Evolutionary conservation across 2,888 invertebrate species (phyloP), one percentile per base, ranked within the genome.

Genomic region (Leptopilina syphax): DNA sequence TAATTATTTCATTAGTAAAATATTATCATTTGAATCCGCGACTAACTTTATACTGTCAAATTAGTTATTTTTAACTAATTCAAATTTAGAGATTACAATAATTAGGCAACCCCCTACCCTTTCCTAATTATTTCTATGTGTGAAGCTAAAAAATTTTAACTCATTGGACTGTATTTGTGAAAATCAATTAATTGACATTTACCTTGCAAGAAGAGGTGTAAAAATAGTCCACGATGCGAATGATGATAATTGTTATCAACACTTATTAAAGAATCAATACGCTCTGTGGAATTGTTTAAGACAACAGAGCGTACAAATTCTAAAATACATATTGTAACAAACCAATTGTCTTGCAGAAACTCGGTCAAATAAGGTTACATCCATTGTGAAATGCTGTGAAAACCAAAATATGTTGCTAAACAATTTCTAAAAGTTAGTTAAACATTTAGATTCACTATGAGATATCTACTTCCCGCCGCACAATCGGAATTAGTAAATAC

Each of bases 301-400:
- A 93, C 93, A 92, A 92, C 93, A 93, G 93, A 92, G 93, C 93
- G 93, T 93, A 93, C 92, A 92, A 92, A 93, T 93, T 93, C 93
- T 93, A 93, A 93, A 93, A 92, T 92, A 89, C 92, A 92, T 92
- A 90, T 90, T 89, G 84, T 86, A 89, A 89, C 89, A 88, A 47
- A 50, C 9, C 77, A 18, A 47, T 68, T n/a, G 50, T 79, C 34
- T 27, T 50, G 47, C 27, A 65, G 67, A 41, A 24, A 34, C 9
- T 73, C 27, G 3, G 1, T 8, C 41, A 41, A n/a, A 68, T 7
- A 2, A 24, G 9, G 50, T 7, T 9, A 18, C 13, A n/a, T 60
- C 27, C 9, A 73, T 18, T 27, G 3, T 60, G 41, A 41, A 10
- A 50, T 34, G 34, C 41, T n/a, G 50, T 50, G 34, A 73, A 24